These are phyloP conservation scores for Parasteatoda tepidariorum DNA, from an alignment of 1,140 invertebrate genomes.

Conservation along the genomic window DNA sequence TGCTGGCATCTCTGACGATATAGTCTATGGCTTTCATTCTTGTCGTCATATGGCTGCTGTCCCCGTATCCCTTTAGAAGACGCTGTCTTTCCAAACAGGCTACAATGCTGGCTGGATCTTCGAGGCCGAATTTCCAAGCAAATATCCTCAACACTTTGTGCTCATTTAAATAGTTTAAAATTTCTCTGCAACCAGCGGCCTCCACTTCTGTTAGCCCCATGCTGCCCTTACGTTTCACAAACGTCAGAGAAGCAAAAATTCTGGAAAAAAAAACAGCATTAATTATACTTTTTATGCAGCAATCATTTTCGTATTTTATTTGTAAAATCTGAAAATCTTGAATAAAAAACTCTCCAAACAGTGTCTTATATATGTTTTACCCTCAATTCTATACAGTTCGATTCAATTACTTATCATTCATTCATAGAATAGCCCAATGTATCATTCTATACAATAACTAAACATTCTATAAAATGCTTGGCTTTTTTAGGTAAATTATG, in stretches of 20 bases:
- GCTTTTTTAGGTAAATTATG: no score
- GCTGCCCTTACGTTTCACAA: background rate
- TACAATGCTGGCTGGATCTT: slow-evolving; percentile 51
- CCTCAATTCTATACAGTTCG: no score
- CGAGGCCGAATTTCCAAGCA: slow-evolving; percentile 48
- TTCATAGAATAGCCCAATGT: no score
- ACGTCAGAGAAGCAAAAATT: background rate
- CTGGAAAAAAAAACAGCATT: background rate
- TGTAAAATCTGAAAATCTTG: no score
- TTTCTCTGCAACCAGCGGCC: slow-evolving; percentile 38
- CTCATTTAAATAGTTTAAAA: slow-evolving; percentile 45
- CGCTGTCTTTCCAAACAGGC: slow-evolving; percentile 44
- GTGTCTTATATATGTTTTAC: no score
- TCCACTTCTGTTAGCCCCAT: slow-evolving; percentile 51
- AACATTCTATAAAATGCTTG: no score
- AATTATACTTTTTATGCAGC: no score
- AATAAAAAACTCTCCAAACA: no score
- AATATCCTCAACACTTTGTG: slow-evolving; percentile 49
- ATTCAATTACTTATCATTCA: no score
- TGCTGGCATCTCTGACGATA: slow-evolving; percentile 44
- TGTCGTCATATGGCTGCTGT: slow-evolving; percentile 48
- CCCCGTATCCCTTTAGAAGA: slow-evolving; percentile 47
- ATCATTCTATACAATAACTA: no score
- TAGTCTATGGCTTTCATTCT: slow-evolving; percentile 54
- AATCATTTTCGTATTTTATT: no score